A percentile compares a stretch with the other conserved stretches of the same genome.
Conservation (phyloP, 92 coral and sea anemone species). For the Desmophyllum pertusum region DNA sequence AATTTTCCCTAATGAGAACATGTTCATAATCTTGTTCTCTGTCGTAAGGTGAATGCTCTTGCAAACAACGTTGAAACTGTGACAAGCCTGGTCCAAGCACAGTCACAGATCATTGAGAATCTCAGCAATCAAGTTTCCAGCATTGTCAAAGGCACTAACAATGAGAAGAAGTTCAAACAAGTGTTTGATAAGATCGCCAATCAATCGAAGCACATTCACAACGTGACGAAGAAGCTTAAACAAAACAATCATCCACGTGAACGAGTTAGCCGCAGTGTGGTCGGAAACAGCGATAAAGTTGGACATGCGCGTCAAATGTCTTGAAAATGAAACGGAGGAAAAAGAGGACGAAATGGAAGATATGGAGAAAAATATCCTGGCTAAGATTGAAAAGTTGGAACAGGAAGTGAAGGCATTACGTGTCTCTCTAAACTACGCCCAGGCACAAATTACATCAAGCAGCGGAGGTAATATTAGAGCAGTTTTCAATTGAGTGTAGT, state of each 20-base stretch:
- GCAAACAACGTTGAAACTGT: conserved; percentile 63
- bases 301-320: conserved; percentile 18
- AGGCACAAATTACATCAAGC: background rate
- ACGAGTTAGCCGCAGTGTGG: conserved; percentile 62
- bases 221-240: conserved; percentile 40
- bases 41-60: conserved; percentile 50
- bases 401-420: conserved; percentile 5
- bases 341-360: conserved; percentile 18
- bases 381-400: conserved; percentile 30
- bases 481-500: too few species aligned
- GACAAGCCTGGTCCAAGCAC: conserved; percentile 71
- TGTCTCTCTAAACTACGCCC: background rate
- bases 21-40: background rate
- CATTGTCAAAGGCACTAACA: conserved; percentile 27
- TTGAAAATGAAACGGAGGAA: conserved; percentile 24
- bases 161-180: conserved; percentile 24
- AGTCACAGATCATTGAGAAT: conserved; percentile 68
- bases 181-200: conserved; percentile 29
- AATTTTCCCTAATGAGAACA: too few species aligned
- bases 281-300: conserved; percentile 41
- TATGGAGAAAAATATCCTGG: conserved; percentile 26
- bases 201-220: background rate
- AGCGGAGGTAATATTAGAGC: conserved; percentile 16
- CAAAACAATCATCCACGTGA: conserved; percentile 41
- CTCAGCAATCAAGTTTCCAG: conserved; percentile 58